Conservation (phyloP, 2,888 invertebrate species). For the Cosmia pyralina region DNA sequence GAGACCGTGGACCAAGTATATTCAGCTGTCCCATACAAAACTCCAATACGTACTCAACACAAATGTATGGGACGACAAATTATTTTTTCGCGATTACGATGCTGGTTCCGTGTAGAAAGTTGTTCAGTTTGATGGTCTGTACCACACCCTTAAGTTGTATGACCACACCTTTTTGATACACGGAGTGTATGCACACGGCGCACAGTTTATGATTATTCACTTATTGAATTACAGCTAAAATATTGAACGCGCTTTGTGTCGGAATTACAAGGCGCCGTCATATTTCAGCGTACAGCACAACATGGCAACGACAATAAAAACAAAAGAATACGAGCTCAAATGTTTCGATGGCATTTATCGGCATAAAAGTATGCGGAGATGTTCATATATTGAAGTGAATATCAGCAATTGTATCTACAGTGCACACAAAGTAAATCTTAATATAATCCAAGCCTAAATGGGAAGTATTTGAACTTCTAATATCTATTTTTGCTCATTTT, state of each 20-base stretch:
- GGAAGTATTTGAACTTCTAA: background rate
- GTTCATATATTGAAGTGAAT: slow-evolving; percentile 10
- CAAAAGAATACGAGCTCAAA: slow-evolving; percentile 28
- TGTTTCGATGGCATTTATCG: slow-evolving; percentile 11
- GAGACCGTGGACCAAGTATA: too few species aligned
- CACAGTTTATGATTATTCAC: background rate
- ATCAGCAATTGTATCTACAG: slow-evolving; percentile 28
- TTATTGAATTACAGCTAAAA: slow-evolving; percentile 29
- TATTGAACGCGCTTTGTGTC: slow-evolving; percentile 29
- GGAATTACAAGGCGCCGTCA: slow-evolving; percentile 20
- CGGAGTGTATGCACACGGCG: background rate
- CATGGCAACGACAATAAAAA: slow-evolving; percentile 19
- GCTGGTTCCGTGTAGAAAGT: too few species aligned
- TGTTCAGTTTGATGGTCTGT: too few species aligned
- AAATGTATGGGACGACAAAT: too few species aligned
- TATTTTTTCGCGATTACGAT: too few species aligned
- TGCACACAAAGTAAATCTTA: slow-evolving; percentile 15
- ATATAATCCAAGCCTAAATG: background rate
- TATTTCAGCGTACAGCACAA: slow-evolving; percentile 36
- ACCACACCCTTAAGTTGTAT: too few species aligned
- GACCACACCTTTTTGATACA: too few species aligned
- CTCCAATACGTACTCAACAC: too few species aligned
- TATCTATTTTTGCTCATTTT: background rate
- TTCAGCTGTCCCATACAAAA: too few species aligned
- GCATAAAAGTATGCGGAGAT: slow-evolving; percentile 20